phyloP scores from a whole-genome alignment of 2,888 invertebrate genomes.

The Pterobdella sp. region DNA sequence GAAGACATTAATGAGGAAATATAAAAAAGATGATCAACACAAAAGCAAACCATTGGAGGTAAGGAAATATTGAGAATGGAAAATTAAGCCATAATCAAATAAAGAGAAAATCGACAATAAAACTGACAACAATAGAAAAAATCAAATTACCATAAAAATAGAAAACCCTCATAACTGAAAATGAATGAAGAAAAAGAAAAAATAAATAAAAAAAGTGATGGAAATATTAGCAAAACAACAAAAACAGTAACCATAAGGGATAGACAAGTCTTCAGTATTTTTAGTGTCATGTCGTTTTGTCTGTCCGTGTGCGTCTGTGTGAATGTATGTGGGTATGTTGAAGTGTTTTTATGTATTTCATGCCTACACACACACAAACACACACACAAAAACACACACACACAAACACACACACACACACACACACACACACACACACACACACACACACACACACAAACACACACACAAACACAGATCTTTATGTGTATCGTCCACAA shows the following conservation, averaged over 20 bases:
- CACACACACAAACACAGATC: too few relatives aligned
- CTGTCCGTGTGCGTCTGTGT: slow-evolving; percentile 5
- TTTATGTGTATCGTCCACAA: too few relatives aligned
- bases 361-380: too few relatives aligned
- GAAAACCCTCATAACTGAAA: too few relatives aligned
- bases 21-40: neutral
- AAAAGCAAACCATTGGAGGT: neutral
- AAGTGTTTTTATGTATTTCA: too few relatives aligned
- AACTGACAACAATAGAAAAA: neutral
- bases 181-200: neutral
- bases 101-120: neutral
- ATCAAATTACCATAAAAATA: neutral
- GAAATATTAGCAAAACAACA: neutral
- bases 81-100: too few relatives aligned
- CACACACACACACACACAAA: too few relatives aligned
- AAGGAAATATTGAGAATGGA: neutral
- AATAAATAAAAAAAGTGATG: neutral
- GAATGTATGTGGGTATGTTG: slow-evolving; percentile 8
- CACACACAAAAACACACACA: too few relatives aligned
- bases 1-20: neutral
- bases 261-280: neutral
- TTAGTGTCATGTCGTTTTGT: neutral
- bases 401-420: too few relatives aligned
- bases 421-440: too few relatives aligned
- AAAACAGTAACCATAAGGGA: neutral